Evolutionary conservation across 2,113 vertebrate species (phyloP), one percentile per base, ranked within the genome.

Genomic region (Gobius niger): DNA sequence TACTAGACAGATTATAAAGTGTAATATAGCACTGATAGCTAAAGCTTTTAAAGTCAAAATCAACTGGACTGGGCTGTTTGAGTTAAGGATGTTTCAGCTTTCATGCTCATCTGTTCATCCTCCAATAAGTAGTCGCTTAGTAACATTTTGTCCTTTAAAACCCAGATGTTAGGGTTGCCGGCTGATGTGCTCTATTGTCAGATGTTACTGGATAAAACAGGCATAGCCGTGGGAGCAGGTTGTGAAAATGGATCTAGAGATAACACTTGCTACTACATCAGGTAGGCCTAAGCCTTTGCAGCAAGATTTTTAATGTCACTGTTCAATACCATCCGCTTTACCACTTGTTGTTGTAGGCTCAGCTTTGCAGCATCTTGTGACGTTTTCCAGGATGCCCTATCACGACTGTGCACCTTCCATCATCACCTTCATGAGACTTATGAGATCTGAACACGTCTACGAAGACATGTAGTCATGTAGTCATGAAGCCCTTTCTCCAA

Each of bases 131-230:
- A 52, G 7, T 11, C 11, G 16, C 18, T 11, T 4, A 5, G 0
- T 11, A 12, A 24, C 18, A 11, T 6, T 9, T 51, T 12, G 44
- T 34, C 8, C 4, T 3, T 49, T 53, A 19, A 0, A 34, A 47
- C 60, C 1, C 60, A 88, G 83, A 18, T 15, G 18, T 42, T 65
- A 44, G 75, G 63, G 1, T 7, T 76, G 42, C 40, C 50, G 44
- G 47, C 72, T 15, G 85, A 85, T 42, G 52, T 75, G 46, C 42
- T 88, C 41, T 89, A 89, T 80, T 81, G 86, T 44, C 78, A 77
- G 65, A 77, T 14, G 46, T 53, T 90, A 15, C 71, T 87, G 67
- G 83, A 88, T 41, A 77, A 87, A 50, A 75, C 85, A 50, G 77
- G 82, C 9, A 65, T 90, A 57, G 74, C 66, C 80, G 59, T 85